Evolutionary conservation across 2,797 vertebrate species (phyloP), one percentile per base, ranked within the genome.

Genomic region (Pachyuromys duprasi): DNA sequence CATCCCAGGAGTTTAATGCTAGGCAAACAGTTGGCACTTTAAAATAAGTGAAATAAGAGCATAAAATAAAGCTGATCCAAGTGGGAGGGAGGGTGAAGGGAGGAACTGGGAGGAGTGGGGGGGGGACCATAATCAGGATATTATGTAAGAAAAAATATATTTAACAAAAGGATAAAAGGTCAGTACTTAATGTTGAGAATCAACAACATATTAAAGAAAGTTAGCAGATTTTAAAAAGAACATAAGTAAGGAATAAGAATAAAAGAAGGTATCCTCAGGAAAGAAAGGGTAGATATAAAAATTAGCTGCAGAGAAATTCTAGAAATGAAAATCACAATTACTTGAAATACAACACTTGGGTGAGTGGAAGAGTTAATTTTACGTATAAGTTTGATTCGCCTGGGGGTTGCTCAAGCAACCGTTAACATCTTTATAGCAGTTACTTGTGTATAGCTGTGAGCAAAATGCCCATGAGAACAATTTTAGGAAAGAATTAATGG

Each of bases 301-400:
- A 70, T 42, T 31, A 83, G 79, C 22, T 80, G 17, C 53, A 74
- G 7, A 91, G 36, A 86, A 86, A 3, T 55, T 75, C 8, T 87
- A 94, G 62, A 94, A 94, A 89, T 60, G 11, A 90, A 95, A 93
- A 87, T 49, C 20, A 36, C 14, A 78, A 55, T 93, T 55, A 63
- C 42, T 93, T 78, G 42, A 95, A 90, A 86, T 89, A 57, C 1
- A 69, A 57, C 84, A 69, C 15, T 78, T 70, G 14, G 20, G 36
- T 28, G 88, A 31, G 12, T 57, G 63, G 26, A 33, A 70, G 24
- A 24, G 53, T 83, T 49, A 76, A 67, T 69, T 83, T 95, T 82
- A 13, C 55, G 8, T 89, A 28, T 72, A 45, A n/a, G 6, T 49
- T 78, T 70, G 72, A 78, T 69, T 93, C 26, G 42, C 20, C 42